Evolutionary conservation across 2,113 vertebrate genomes (phyloP).

Genomic region (Boleophthalmus pectinirostris): DNA sequence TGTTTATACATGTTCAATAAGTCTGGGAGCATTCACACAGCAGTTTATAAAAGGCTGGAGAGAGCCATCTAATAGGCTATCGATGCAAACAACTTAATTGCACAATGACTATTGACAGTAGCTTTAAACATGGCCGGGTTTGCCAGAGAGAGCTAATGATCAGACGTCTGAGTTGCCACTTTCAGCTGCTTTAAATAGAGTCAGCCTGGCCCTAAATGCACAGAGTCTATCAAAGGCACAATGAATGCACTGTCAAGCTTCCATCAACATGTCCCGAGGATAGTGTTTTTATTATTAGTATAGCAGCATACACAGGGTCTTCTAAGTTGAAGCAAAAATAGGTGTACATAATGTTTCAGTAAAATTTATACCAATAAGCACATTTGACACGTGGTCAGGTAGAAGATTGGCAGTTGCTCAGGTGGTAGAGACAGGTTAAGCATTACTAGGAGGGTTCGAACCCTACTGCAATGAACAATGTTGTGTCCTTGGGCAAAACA

Average conservation of each 20-base stretch:
- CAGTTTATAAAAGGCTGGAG: conserved; percentile 72
- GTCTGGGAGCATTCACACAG: conserved; percentile 31
- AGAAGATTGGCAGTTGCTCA: no score
- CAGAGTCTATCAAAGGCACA: background rate
- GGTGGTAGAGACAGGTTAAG: no score
- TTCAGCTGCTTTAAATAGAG: conserved; percentile 80
- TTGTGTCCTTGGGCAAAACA: no score
- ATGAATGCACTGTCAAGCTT: background rate
- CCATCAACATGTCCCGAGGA: background rate
- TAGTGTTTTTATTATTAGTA: background rate
- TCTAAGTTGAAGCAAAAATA: no score
- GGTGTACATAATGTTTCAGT: no score
- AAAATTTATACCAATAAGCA: no score
- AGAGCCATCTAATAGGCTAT: conserved; percentile 90
- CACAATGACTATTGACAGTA: conserved; percentile 89
- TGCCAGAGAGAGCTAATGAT: conserved; percentile 88
- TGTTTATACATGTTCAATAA: conserved; percentile 31
- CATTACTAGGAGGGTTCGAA: no score
- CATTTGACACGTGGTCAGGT: no score
- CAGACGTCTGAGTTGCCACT: conserved; percentile 82
- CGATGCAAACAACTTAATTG: conserved; percentile 91
- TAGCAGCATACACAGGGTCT: background rate
- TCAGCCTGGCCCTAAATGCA: conserved; percentile 43
- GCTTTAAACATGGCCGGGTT: conserved; percentile 90
- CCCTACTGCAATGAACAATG: no score